These are phyloP conservation scores for Pachyseris speciosa DNA, from an alignment of 64 coral and sea anemone species.

Conservation along the genomic window DNA sequence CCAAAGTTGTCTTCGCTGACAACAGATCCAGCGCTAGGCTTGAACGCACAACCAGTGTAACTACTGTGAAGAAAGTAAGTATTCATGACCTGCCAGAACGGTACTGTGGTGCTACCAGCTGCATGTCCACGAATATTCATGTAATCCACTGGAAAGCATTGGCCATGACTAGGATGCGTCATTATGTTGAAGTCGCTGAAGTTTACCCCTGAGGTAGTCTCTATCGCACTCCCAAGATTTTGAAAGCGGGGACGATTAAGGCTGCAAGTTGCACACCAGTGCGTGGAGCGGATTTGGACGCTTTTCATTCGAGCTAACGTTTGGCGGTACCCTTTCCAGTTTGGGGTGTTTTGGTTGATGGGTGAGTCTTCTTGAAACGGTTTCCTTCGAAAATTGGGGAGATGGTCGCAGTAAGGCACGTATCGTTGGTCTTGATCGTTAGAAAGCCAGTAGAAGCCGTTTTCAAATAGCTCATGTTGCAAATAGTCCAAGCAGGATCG, in stretches of 20 bases:
- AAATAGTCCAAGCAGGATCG: conserved; percentile 4
- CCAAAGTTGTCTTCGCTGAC: neutral
- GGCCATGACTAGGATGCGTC: neutral
- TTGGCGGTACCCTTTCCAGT: conserved; percentile 26
- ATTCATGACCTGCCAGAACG: neutral
- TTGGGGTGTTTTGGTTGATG: too few relatives aligned
- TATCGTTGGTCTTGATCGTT: neutral
- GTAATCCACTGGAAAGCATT: neutral
- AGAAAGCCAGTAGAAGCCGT: too few relatives aligned
- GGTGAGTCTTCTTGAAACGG: neutral
- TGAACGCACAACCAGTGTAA: neutral
- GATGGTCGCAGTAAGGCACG: conserved; percentile 24
- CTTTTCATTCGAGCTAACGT: conserved; percentile 15
- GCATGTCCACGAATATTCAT: conserved; percentile 15
- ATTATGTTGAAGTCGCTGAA: conserved; percentile 12
- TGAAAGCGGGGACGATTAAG: neutral
- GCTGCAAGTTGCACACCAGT: too few relatives aligned
- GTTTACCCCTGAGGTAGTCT: conserved; percentile 23
- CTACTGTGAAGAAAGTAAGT: neutral
- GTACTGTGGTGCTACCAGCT: neutral
- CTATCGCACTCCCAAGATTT: neutral
- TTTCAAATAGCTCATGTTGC: neutral
- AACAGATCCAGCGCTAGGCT: too few relatives aligned
- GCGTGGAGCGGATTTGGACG: neutral
- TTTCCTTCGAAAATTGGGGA: neutral